Percentiles rank a stretch among this genome's conserved stretches.
Evolutionary conservation across 2,113 vertebrate genomes (phyloP).

Genomic region (Salvelinus alpinus): DNA sequence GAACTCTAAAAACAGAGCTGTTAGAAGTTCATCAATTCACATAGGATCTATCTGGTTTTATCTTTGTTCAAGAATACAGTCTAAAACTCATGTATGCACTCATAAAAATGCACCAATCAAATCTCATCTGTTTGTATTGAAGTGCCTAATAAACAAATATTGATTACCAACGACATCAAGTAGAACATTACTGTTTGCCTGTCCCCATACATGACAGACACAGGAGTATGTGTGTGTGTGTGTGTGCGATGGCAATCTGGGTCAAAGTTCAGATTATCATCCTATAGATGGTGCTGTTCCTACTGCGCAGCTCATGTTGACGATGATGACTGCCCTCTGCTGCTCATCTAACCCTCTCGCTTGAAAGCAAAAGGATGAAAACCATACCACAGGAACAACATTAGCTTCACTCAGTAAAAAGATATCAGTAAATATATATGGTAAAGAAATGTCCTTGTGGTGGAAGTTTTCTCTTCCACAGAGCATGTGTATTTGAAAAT

Average conservation of each 20-base stretch:
- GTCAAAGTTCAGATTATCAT: slow-evolving; percentile 1
- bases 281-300: slow-evolving; percentile 1
- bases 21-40: too few relatives aligned
- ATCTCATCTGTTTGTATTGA: neutral
- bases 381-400: neutral
- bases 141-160: neutral
- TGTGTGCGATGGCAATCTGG: neutral
- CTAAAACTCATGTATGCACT: neutral
- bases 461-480: neutral
- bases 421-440: neutral
- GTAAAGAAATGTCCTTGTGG: neutral
- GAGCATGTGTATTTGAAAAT: too few relatives aligned
- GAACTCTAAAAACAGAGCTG: too few relatives aligned
- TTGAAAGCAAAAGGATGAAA: neutral
- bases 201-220: neutral
- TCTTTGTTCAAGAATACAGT: neutral
- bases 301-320: neutral
- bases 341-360: neutral
- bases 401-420: neutral
- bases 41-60: neutral
- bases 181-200: neutral
- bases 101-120: neutral
- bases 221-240: neutral
- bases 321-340: slow-evolving; percentile 11
- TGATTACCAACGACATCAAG: neutral